A percentile compares a stretch with the other conserved stretches of the same genome.
Evolutionary conservation across 1,140 invertebrate genomes (phyloP).

Genomic region (Daktulosphaira vitifoliae): DNA sequence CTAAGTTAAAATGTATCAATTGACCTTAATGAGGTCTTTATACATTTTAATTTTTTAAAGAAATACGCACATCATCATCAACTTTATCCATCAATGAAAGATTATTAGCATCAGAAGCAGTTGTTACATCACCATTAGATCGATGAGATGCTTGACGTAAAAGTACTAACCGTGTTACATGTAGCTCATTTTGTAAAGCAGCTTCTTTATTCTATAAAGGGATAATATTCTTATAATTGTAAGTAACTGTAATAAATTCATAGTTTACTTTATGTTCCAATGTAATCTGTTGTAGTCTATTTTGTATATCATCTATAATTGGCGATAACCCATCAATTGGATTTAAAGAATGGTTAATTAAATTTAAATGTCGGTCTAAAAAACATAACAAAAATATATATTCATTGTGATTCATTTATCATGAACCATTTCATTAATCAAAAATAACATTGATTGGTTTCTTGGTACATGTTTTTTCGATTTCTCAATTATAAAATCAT

Average conservation of each 20-base stretch:
- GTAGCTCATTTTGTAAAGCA: constrained; percentile 57
- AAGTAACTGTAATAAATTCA: constrained; percentile 6
- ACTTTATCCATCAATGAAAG: constrained; percentile 43
- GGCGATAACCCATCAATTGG: constrained; percentile 73
- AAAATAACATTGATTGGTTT: too few species aligned
- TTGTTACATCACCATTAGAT: constrained; percentile 46
- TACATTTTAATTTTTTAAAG: constrained; percentile 36
- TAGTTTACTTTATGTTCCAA: constrained; percentile 60
- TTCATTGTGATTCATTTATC: too few species aligned
- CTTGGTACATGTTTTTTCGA: too few species aligned
- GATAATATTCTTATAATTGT: background rate
- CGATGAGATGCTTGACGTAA: constrained; percentile 62
- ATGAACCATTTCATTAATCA: too few species aligned
- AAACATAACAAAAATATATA: background rate
- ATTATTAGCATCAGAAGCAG: constrained; percentile 38
- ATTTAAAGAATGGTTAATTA: constrained; percentile 41
- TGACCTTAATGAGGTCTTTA: background rate
- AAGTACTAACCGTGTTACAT: constrained; percentile 58
- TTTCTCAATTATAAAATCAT: too few species aligned
- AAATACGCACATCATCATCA: constrained; percentile 35
- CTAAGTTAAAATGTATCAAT: constrained; percentile 20
- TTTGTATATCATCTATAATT: constrained; percentile 66
- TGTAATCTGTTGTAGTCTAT: constrained; percentile 68
- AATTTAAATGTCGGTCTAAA: constrained; percentile 1
- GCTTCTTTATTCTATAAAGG: constrained; percentile 56